Base-by-base conservation (phyloP, 53 echinoderm and acorn worm species). In the Mesocentrotus franciscanus region DNA sequence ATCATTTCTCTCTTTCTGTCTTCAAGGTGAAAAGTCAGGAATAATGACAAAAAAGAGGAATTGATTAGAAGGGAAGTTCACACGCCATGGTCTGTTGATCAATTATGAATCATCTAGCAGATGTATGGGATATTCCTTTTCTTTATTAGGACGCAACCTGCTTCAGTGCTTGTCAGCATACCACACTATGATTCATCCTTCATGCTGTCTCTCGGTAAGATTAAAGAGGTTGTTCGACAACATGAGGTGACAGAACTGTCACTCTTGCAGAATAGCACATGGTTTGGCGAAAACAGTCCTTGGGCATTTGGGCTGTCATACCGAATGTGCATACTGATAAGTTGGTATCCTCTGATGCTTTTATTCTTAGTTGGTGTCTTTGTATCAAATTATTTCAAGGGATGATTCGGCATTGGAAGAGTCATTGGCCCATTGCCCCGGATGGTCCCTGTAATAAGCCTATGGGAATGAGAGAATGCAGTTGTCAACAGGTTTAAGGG, bases 61-160 rank as follows among this genome's bases (percentile, higher is more conserved):
- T 87, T 58, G 87, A 87, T 87, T 56, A n/a, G 87, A 57, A 91
- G 36, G 91, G 35, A 91, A 91, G 91, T 91, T 91, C 91, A 91
- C 91, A 61, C 62, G 61, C 24, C 36, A 62, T 91, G 39, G 91
- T 91, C 91, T 91, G 91, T 35, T 91, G 91, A 66, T 61, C 91
- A 91, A 66, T 64, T 56, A 91, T 91, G 91, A 91, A 61, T 91
- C 91, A 91, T 91, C 91, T 2, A 91, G 35, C 87, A 87, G 87
- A 57, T 87, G 87, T 87, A 58, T 87, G 27, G 87, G 87, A 13
- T 58, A 87, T 87, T 57, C 87, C 87, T 56, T 16, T 56, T 58
- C 87, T 87, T 58, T 57, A 58, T 58, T 58, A 58, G n/a, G 58
- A 87, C 27, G 29, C 57, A 87, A 87, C 59, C 14, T 87, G 87